These are phyloP conservation scores for Drosophila paulistorum DNA, from an alignment of 1,140 invertebrate species.

Conservation along the genomic window DNA sequence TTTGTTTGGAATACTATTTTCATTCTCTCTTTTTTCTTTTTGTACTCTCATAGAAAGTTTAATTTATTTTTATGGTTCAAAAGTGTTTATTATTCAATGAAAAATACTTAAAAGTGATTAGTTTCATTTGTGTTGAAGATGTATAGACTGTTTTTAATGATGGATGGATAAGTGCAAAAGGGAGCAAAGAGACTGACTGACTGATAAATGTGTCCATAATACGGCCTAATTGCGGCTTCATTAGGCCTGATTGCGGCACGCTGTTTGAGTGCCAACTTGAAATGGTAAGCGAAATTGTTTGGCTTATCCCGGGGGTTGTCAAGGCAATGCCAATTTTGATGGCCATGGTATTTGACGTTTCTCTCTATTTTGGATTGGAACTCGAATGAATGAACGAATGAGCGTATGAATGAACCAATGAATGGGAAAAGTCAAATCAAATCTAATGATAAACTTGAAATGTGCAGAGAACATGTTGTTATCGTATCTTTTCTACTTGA, in stretches of 20 bases:
- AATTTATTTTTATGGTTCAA: slow-evolving; percentile 42
- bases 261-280: slow-evolving; percentile 22
- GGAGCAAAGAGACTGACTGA: background rate
- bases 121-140: slow-evolving; percentile 21
- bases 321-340: slow-evolving; percentile 11
- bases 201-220: slow-evolving; percentile 75
- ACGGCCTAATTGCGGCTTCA: slow-evolving; percentile 69
- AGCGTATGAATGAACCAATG: background rate
- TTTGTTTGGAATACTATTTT: background rate
- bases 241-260: slow-evolving; percentile 46
- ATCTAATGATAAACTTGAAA: slow-evolving; percentile 77
- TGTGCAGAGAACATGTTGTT: slow-evolving; percentile 50
- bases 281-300: slow-evolving; percentile 16
- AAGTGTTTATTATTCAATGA: slow-evolving; percentile 23
- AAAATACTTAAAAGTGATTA: slow-evolving; percentile 40
- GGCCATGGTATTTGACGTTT: slow-evolving; percentile 6
- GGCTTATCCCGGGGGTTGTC: slow-evolving; percentile 21
- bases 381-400: background rate
- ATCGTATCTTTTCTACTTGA: slow-evolving; percentile 59
- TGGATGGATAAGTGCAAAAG: background rate
- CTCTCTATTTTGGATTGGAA: background rate
- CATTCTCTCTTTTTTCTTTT: no score
- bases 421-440: slow-evolving; percentile 67
- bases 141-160: slow-evolving; percentile 3
- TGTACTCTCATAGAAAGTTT: background rate